phyloP scores from a whole-genome alignment of 2,113 vertebrate genomes.

The Pogonocichla stellata region DNA sequence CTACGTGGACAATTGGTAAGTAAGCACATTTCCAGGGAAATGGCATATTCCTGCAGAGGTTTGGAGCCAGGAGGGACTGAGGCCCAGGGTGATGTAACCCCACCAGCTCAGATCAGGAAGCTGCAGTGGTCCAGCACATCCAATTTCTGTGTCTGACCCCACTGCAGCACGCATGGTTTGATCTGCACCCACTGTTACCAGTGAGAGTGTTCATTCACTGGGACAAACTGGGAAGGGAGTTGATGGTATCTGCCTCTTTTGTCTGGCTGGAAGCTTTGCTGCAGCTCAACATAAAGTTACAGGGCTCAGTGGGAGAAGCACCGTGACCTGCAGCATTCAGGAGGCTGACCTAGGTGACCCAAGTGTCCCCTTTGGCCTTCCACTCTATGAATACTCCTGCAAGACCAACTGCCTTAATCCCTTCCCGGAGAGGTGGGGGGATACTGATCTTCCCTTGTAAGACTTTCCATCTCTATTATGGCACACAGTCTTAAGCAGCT shows the following conservation, averaged over 20 bases:
- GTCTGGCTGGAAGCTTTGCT: neutral
- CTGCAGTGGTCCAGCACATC: neutral
- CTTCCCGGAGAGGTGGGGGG: slow-evolving; percentile 21
- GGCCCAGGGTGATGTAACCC: neutral
- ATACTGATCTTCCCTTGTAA: slow-evolving; percentile 58
- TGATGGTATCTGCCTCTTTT: neutral
- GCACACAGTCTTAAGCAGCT: slow-evolving; percentile 50
- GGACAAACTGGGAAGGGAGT: neutral
- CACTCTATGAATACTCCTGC: slow-evolving; percentile 18
- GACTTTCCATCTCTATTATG: slow-evolving; percentile 65
- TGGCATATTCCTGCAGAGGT: neutral
- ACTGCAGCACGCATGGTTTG: neutral
- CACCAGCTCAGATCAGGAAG: neutral
- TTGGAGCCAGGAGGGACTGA: neutral
- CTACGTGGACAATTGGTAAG: accelerated
- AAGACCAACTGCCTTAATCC: slow-evolving; percentile 68
- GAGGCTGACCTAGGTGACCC: slow-evolving; percentile 28
- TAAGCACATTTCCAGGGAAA: neutral
- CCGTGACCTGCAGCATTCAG: neutral
- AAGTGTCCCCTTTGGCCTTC: slow-evolving; percentile 10
- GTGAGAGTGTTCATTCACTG: neutral
- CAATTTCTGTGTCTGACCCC: neutral
- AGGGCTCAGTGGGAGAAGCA: neutral
- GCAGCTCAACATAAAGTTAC: neutral
- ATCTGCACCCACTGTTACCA: neutral